Evolutionary conservation across 2,888 invertebrate genomes (phyloP).

Genomic region (Ypsolopha scabrella): DNA sequence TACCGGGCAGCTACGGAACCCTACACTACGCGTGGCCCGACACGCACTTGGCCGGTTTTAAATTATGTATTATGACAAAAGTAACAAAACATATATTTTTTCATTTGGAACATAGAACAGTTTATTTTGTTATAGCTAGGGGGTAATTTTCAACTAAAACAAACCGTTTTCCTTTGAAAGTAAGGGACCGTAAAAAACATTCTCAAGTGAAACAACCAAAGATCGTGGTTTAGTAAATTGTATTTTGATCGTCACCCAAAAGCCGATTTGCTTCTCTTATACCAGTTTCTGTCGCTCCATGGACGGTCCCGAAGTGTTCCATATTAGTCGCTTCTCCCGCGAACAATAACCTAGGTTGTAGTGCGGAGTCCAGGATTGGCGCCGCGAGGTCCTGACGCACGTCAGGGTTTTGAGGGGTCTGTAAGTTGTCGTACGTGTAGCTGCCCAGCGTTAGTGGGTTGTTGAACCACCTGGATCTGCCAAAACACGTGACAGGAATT

Average conservation of each 20-base stretch:
- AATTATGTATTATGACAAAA: too few species aligned
- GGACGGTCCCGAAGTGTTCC: constrained; percentile 71
- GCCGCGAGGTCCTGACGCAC: constrained; percentile 55
- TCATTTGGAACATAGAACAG: too few species aligned
- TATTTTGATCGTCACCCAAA: constrained; percentile 6
- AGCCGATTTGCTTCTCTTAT: constrained; percentile 70
- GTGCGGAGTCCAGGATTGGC: constrained; percentile 46
- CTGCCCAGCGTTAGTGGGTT: constrained; percentile 74
- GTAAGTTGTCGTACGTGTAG: constrained; percentile 67
- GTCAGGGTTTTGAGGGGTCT: constrained; percentile 48
- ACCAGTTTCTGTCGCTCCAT: constrained; percentile 72
- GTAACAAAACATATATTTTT: too few species aligned
- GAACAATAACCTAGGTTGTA: constrained; percentile 36
- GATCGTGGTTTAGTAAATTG: neutral
- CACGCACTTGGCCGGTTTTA: too few species aligned
- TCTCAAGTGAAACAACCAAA: too few species aligned
- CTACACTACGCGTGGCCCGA: too few species aligned
- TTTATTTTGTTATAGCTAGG: too few species aligned
- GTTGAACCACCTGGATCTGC: constrained; percentile 74
- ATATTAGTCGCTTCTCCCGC: constrained; percentile 63
- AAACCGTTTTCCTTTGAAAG: too few species aligned
- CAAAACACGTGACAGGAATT: too few species aligned
- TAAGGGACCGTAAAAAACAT: too few species aligned
- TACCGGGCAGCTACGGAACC: too few species aligned
- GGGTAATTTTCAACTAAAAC: too few species aligned